Conservation (phyloP, 2,888 invertebrate species). For the Automeris io region DNA sequence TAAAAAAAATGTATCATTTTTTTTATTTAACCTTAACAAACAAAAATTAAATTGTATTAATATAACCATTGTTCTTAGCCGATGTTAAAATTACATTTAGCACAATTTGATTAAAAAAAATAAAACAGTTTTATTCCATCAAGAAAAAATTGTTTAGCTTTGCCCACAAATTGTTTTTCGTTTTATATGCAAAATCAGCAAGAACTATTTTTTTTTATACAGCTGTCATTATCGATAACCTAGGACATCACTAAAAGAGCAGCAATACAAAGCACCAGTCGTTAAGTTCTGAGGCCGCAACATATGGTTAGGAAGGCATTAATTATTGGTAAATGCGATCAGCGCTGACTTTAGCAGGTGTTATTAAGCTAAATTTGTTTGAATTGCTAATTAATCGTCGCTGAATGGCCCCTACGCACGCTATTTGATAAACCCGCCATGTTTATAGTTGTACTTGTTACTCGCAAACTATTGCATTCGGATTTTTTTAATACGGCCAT, state of each 20-base stretch:
- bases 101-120: too few species aligned
- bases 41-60: too few species aligned
- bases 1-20: too few species aligned
- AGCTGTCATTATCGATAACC: too few species aligned
- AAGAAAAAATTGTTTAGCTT: too few species aligned
- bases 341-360: slow-evolving; percentile 45
- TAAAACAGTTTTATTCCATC: too few species aligned
- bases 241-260: slow-evolving; percentile 4
- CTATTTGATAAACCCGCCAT: slow-evolving; percentile 22
- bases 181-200: too few species aligned
- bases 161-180: too few species aligned
- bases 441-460: background rate
- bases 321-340: slow-evolving; percentile 51
- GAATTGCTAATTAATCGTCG: slow-evolving; percentile 60
- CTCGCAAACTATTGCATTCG: background rate
- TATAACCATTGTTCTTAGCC: too few species aligned
- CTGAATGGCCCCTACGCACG: slow-evolving; percentile 50
- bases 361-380: slow-evolving; percentile 71
- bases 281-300: background rate
- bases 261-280: slow-evolving; percentile 14
- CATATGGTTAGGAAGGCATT: slow-evolving; percentile 33
- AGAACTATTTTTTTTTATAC: too few species aligned
- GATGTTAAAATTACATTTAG: too few species aligned
- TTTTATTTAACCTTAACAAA: too few species aligned
- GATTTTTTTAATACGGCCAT: background rate